These are phyloP conservation scores for Mastomys natalensis DNA, from an alignment of 2,113 vertebrate species.

Conservation along the genomic window DNA sequence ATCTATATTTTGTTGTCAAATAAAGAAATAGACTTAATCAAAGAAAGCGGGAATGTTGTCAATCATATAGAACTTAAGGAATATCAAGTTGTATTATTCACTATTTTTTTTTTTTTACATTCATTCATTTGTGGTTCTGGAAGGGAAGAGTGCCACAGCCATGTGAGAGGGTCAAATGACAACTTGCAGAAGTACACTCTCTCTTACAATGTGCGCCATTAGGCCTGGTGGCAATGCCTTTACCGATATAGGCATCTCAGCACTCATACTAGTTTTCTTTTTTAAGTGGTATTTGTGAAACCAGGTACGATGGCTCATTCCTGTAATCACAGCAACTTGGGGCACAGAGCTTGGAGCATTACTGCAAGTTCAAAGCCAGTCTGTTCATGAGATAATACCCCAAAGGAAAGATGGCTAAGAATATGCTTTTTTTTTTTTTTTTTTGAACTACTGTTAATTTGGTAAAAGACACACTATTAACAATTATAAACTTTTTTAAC, in stretches of 20 bases:
- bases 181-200: neutral
- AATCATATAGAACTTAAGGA: conserved; percentile 1
- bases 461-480: neutral
- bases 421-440: neutral
- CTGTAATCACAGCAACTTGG: neutral
- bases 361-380: neutral
- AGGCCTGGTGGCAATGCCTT: neutral
- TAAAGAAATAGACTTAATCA: conserved; percentile 25
- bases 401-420: neutral
- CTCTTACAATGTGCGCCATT: neutral
- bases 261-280: neutral
- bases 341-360: neutral
- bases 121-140: neutral
- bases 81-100: neutral
- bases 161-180: neutral
- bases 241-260: neutral
- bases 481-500: neutral
- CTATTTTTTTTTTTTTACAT: neutral
- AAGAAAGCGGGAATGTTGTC: neutral
- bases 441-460: conserved; percentile 9
- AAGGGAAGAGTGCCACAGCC: neutral
- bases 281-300: neutral
- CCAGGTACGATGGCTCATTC: neutral
- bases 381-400: neutral
- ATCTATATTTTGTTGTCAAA: conserved; percentile 38